A percentile compares a stretch with the other conserved stretches of the same genome.
Evolutionary conservation across 2,888 invertebrate species (phyloP).

Genomic region (Ornithoptera alexandrae): DNA sequence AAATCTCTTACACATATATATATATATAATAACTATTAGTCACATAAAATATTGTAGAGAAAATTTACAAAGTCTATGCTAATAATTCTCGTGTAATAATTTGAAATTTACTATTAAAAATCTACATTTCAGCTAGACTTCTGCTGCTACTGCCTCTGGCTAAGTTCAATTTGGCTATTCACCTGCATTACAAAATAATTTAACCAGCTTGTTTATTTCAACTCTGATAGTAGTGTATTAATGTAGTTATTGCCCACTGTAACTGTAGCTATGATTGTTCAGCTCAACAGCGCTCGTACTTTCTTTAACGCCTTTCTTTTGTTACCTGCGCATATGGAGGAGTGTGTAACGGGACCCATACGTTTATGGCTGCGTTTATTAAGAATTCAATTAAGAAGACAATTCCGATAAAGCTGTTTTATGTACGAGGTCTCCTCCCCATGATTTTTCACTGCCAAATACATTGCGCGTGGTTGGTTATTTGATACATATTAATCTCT

Average conservation of each 20-base stretch:
- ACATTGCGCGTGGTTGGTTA: conserved; percentile 21
- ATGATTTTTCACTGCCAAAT: conserved; percentile 28
- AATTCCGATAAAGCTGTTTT: conserved; percentile 30
- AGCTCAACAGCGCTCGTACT: neutral
- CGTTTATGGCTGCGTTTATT: conserved; percentile 29
- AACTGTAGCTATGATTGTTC: neutral
- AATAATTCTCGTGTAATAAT: neutral
- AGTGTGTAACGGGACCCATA: conserved; percentile 19
- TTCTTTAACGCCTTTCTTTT: neutral
- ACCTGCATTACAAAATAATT: neutral
- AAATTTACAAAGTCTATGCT: neutral
- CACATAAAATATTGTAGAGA: neutral
- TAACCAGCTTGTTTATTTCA: neutral
- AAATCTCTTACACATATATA: too few relatives aligned
- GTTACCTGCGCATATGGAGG: neutral
- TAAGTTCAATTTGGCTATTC: neutral
- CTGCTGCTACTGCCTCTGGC: neutral
- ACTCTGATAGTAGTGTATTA: neutral
- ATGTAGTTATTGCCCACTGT: neutral
- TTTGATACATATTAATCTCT: conserved; percentile 28
- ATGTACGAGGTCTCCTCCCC: conserved; percentile 28
- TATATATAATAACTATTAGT: too few relatives aligned
- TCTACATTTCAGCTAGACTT: neutral
- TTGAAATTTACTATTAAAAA: neutral
- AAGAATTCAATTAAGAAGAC: conserved; percentile 34